phyloP scores from a whole-genome alignment of 1,140 invertebrate species.

The Temnothorax longispinosus region DNA sequence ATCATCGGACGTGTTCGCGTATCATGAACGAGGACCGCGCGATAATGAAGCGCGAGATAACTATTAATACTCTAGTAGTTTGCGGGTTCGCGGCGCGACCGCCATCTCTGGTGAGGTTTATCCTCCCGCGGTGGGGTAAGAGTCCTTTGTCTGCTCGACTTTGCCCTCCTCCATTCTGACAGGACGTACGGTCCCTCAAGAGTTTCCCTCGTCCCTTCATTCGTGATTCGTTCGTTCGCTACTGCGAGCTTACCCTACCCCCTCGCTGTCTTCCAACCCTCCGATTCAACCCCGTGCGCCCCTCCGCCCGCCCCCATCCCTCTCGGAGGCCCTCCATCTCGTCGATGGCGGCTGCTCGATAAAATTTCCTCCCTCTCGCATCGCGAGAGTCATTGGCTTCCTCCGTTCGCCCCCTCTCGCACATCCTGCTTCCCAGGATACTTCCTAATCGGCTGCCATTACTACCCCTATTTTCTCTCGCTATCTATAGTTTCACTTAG shows the following conservation, averaged over 20 bases:
- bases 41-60: constrained; percentile 72
- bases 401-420: constrained; percentile 45
- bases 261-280: constrained; percentile 36
- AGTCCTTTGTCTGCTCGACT: constrained; percentile 66
- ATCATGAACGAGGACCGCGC: constrained; percentile 47
- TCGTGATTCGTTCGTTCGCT: constrained; percentile 27
- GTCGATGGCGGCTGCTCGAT: constrained; percentile 61
- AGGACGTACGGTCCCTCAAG: constrained; percentile 36
- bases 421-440: constrained; percentile 46
- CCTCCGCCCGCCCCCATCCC: constrained; percentile 31
- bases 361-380: constrained; percentile 61
- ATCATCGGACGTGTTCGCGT: constrained; percentile 27
- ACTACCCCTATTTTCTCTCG: constrained; percentile 56
- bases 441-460: constrained; percentile 63
- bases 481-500: constrained; percentile 52
- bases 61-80: constrained; percentile 78
- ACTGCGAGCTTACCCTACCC: constrained; percentile 36
- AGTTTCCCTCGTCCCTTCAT: constrained; percentile 44
- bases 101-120: constrained; percentile 72
- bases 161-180: constrained; percentile 46
- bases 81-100: constrained; percentile 73
- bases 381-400: constrained; percentile 54
- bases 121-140: constrained; percentile 60
- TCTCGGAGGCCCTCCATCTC: constrained; percentile 55
- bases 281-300: constrained; percentile 28